These are phyloP conservation scores for Vombatus ursinus DNA, from an alignment of 2,113 vertebrate genomes.

Conservation along the genomic window DNA sequence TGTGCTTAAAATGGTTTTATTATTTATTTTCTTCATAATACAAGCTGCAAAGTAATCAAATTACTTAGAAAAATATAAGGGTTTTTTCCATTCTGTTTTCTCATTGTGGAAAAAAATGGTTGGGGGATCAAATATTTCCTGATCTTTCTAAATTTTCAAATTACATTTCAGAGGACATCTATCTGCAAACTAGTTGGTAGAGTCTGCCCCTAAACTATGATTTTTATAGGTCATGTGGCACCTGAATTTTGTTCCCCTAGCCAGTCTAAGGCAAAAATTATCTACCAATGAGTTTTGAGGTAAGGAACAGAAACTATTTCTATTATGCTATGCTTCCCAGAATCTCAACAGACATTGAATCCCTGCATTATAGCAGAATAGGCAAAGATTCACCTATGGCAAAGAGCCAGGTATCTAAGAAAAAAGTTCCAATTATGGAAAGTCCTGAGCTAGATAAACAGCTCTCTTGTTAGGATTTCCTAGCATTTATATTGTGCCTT, in stretches of 20 bases:
- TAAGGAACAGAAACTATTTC: background rate
- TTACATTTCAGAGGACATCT: slow-evolving; percentile 41
- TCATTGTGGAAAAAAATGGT: slow-evolving; percentile 38
- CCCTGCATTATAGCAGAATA: slow-evolving; percentile 28
- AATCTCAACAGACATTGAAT: background rate
- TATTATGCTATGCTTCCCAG: background rate
- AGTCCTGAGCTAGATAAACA: slow-evolving; percentile 35
- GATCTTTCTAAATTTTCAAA: slow-evolving; percentile 67
- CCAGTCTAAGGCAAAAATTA: background rate
- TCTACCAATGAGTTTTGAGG: background rate
- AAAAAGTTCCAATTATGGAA: slow-evolving; percentile 25
- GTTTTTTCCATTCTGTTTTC: slow-evolving; percentile 65
- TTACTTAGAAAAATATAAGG: slow-evolving; percentile 72
- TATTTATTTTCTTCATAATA: slow-evolving; percentile 57
- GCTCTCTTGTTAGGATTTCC: background rate
- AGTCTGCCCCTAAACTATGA: slow-evolving; percentile 38
- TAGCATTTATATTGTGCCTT: background rate
- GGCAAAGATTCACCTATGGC: background rate
- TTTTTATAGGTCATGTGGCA: slow-evolving; percentile 36
- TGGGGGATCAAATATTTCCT: slow-evolving; percentile 57
- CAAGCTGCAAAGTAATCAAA: slow-evolving; percentile 74
- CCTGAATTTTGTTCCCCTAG: background rate
- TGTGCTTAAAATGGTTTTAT: slow-evolving; percentile 76
- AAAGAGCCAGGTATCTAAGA: slow-evolving; percentile 26
- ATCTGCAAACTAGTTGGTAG: slow-evolving; percentile 58